phyloP scores from a whole-genome alignment of 2,113 vertebrate species.

The Isichthys henryi region DNA sequence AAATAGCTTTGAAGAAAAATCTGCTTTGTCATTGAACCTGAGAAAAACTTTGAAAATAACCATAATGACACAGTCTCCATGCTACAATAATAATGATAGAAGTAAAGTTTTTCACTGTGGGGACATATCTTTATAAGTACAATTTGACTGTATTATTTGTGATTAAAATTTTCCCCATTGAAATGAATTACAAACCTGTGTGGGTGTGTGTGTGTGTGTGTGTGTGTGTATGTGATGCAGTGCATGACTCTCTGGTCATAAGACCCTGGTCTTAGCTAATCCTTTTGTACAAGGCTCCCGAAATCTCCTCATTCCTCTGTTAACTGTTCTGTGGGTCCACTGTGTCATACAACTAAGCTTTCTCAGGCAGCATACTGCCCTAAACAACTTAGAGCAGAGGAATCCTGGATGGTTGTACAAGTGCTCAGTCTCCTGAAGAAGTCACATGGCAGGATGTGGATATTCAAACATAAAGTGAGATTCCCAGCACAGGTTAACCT shows the following conservation, averaged over 20 bases:
- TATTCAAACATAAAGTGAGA: neutral
- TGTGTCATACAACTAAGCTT: neutral
- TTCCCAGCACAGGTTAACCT: neutral
- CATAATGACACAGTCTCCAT: too few relatives aligned
- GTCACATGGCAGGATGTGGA: neutral
- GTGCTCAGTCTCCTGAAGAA: neutral
- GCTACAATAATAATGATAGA: too few relatives aligned
- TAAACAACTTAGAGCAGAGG: neutral
- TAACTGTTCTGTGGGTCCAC: neutral
- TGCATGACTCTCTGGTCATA: constrained; percentile 29
- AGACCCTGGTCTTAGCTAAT: constrained; percentile 20
- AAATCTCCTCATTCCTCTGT: constrained; percentile 6
- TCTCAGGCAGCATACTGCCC: neutral
- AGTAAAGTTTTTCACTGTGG: too few relatives aligned
- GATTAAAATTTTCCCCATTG: too few relatives aligned
- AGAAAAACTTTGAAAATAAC: too few relatives aligned
- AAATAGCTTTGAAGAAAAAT: too few relatives aligned
- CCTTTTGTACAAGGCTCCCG: neutral
- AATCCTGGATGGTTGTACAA: neutral
- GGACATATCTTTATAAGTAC: too few relatives aligned
- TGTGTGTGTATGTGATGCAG: neutral
- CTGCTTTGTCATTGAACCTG: too few relatives aligned
- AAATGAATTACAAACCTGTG: too few relatives aligned
- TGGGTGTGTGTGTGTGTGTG: neutral
- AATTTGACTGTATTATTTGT: too few relatives aligned